These are phyloP conservation scores for Epinotia ramella DNA, from an alignment of 2,888 invertebrate species.

Conservation along the genomic window DNA sequence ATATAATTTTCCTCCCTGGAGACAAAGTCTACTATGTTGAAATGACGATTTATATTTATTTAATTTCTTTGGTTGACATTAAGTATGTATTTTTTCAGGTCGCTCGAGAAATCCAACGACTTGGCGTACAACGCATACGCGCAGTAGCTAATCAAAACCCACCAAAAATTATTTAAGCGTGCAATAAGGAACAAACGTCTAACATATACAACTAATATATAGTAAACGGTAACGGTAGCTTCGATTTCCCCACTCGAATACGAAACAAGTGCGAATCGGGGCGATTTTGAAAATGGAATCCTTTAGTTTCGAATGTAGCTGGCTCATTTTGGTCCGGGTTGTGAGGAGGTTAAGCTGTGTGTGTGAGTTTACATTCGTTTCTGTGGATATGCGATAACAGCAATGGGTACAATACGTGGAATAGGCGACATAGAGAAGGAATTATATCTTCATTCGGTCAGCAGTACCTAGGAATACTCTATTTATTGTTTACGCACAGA, in stretches of 20 bases:
- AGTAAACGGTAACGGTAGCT: constrained; percentile 32
- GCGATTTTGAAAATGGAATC: constrained; percentile 41
- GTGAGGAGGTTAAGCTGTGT: background rate
- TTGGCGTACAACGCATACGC: constrained; percentile 87
- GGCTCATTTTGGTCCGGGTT: constrained; percentile 17
- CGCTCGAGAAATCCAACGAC: constrained; percentile 81
- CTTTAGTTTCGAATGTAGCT: constrained; percentile 36
- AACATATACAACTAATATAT: constrained; percentile 39
- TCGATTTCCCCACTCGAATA: constrained; percentile 29
- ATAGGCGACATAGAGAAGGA: constrained; percentile 24
- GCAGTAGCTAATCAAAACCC: constrained; percentile 68
- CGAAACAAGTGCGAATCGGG: constrained; percentile 40
- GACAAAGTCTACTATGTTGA: no score
- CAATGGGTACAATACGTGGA: constrained; percentile 39
- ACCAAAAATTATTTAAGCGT: constrained; percentile 59
- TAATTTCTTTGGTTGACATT: background rate
- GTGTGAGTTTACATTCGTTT: constrained; percentile 29
- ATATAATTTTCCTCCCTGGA: no score
- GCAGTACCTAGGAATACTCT: constrained; percentile 73
- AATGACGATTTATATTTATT: no score
- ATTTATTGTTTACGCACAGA: constrained; percentile 42
- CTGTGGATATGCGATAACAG: constrained; percentile 11
- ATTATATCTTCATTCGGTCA: constrained; percentile 55
- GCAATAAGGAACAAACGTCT: constrained; percentile 52
- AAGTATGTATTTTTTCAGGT: constrained; percentile 66